Evolutionary conservation across 37 sponge, comb jelly and placozoan genomes (phyloP).

Genomic region (Agelas oroides): DNA sequence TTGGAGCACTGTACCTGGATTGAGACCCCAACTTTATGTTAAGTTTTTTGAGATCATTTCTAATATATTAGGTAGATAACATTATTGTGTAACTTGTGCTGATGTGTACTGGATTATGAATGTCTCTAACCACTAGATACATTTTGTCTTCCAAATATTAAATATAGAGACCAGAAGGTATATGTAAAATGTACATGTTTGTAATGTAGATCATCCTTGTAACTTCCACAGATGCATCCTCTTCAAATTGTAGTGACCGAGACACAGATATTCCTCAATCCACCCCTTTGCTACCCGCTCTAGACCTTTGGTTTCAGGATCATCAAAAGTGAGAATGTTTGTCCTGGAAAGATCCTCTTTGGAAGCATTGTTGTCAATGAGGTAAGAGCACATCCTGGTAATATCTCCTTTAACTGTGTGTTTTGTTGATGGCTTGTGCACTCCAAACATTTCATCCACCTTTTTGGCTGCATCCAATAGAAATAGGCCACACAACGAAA

Average conservation of each 20-base stretch:
- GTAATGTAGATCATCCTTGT: no score
- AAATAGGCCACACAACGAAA: background rate
- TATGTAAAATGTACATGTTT: no score
- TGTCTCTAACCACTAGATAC: no score
- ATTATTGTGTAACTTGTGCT: no score
- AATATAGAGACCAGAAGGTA: no score
- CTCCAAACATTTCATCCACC: background rate
- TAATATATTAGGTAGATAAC: no score
- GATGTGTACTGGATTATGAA: no score
- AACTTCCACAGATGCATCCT: no score
- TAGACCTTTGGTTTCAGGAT: constrained; percentile 1
- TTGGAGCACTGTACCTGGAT: no score
- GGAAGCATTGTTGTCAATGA: background rate
- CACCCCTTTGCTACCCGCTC: background rate
- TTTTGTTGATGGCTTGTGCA: background rate
- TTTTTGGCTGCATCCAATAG: constrained; percentile 7
- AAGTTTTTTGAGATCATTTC: no score
- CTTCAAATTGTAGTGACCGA: background rate
- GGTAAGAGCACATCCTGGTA: background rate
- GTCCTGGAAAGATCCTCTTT: background rate
- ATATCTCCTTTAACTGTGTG: background rate
- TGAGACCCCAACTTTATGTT: no score
- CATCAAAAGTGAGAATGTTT: background rate
- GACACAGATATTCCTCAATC: background rate
- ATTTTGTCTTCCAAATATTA: no score